phyloP scores from a whole-genome alignment of 2,113 vertebrate species.

The Syrmaticus mikado region DNA sequence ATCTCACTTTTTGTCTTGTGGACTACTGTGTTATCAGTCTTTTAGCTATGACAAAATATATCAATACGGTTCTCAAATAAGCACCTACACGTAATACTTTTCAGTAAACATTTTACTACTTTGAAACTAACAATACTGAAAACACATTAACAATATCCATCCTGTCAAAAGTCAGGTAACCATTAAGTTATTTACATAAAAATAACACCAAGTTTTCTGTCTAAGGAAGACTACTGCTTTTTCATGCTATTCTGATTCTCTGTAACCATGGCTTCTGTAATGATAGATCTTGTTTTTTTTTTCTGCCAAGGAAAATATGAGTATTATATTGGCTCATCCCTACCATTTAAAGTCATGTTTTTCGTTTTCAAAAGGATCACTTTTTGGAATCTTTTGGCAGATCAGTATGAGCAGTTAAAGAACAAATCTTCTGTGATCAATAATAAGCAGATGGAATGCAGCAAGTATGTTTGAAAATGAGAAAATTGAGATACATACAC shows the following conservation, averaged over 20 bases:
- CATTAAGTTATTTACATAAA: not conserved
- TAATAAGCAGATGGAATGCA: not conserved
- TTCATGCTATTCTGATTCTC: not conserved
- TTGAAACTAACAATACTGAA: not conserved
- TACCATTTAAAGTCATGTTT: not conserved
- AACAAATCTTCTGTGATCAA: not conserved
- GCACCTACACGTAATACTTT: not conserved
- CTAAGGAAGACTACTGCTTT: not conserved
- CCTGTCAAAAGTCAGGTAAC: not conserved
- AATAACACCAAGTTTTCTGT: not conserved
- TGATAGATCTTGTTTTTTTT: not conserved
- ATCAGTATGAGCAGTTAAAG: not conserved
- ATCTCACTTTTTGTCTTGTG: not conserved
- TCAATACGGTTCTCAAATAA: not conserved
- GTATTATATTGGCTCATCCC: not conserved
- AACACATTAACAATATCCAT: not conserved
- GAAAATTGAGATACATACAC: not conserved
- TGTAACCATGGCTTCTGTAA: not conserved
- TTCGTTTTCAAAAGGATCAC: not conserved
- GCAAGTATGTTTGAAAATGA: not conserved
- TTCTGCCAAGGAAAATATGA: not conserved
- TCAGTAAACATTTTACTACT: not conserved
- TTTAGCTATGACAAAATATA: not conserved
- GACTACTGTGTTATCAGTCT: not conserved
- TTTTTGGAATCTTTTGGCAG: not conserved